These are phyloP conservation scores for Dysmachus trigonus DNA, from an alignment of 2,888 invertebrate species.

Conservation along the genomic window DNA sequence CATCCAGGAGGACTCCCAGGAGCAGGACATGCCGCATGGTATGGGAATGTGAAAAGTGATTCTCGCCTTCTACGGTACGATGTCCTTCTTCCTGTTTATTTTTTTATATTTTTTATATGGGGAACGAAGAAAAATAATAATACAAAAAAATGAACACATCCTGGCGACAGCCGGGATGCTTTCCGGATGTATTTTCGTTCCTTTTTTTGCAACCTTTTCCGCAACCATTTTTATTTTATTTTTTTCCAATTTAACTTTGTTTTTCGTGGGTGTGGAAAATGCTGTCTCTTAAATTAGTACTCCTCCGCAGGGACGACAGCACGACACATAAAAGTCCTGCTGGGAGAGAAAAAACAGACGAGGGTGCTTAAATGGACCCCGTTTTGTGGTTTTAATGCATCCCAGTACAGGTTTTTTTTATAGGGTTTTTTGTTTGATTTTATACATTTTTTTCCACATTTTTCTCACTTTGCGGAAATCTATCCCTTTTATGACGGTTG, in stretches of 20 bases:
- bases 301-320: neutral
- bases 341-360: neutral
- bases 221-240: too few species aligned
- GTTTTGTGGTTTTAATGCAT: neutral
- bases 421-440: neutral
- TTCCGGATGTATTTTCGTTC: neutral
- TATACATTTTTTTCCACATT: neutral
- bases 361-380: neutral
- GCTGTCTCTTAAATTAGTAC: neutral
- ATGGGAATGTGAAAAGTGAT: constrained; percentile 2
- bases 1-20: neutral
- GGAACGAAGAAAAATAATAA: neutral
- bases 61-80: neutral
- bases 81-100: neutral
- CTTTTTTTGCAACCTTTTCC: neutral
- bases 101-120: neutral
- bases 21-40: too few species aligned
- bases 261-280: neutral
- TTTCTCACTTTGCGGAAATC: neutral
- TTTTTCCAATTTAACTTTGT: neutral
- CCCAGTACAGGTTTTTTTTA: neutral
- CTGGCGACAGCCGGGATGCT: neutral
- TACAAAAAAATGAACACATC: neutral
- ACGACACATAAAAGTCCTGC: neutral
- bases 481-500: neutral